Base-by-base conservation (phyloP, 2,797 vertebrate species). In the Triplophysa yarkandensis region DNA sequence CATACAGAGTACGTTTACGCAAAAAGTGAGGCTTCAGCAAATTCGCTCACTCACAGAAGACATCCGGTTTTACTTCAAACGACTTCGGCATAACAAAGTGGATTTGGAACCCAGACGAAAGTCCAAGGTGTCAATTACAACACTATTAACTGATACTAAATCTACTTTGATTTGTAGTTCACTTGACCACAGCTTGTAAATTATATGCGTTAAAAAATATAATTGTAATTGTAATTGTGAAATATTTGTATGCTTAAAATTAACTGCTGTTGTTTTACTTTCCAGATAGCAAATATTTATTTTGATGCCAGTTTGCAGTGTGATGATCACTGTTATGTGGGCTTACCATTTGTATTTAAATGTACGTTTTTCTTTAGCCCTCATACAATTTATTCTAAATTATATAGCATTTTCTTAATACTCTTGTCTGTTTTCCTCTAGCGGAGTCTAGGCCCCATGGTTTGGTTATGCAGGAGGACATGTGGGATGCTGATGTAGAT, bases 261-360 rank as follows among this genome's bases (percentile, higher is more conserved):
- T 52, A 19, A 34, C 28, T 0, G 16, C 28, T 39, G 9, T 55
- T 23, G 1, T 82, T 25, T 80, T 86, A 28, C 27, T 87, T 93
- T 92, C 21, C 91, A 99, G 98, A 95, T 99, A 80, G 98, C 96
- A 88, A 98, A 98, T 92, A 92, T 99, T 93, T 99, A 99, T 93
- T 99, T 99, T 92, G 97, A 99, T 72, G 93, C 97, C 86, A 87
- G 93, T 86, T 92, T 97, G 81, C 94, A 95, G 64, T 99, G 98
- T 90, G 95, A 94, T 79, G 95, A 96, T 90, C 94, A 92, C 73
- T 99, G 98, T 92, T 99, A 99, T 79, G 92, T 95, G 82, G 98
- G 98, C 85, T 88, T 98, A 82, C 97, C 96, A 71, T 98, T 98
- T 90, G 88, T 98, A 36, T 90, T 93, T 82, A 98, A 95, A 93